Percentiles rank a stretch among this genome's conserved stretches.
Evolutionary conservation across 2,797 vertebrate genomes (phyloP).

Genomic region (Synaphobranchus kaupii): DNA sequence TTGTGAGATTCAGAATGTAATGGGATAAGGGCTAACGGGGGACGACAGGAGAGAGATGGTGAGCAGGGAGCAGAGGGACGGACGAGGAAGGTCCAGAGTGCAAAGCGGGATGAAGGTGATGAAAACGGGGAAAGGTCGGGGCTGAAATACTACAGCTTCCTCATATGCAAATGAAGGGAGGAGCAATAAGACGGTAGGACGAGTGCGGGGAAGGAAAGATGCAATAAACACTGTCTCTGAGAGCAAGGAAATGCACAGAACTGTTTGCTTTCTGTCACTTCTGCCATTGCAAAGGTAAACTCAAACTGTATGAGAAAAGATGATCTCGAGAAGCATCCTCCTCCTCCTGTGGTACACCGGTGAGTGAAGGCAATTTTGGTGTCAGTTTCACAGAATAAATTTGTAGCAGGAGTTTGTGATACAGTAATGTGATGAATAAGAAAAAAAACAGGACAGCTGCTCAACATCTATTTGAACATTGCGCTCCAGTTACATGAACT

Average conservation of each 20-base stretch:
- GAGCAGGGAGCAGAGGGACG: background rate
- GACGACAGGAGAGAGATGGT: background rate
- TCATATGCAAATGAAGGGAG: conserved; percentile 26
- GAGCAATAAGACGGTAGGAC: background rate
- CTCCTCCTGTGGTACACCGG: conserved; percentile 39
- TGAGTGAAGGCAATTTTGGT: conserved; percentile 28
- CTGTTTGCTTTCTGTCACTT: background rate
- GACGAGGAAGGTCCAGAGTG: background rate
- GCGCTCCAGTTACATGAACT: background rate
- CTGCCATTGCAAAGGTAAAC: background rate
- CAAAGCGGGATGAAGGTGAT: background rate
- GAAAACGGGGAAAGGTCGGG: background rate
- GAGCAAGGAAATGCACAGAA: background rate
- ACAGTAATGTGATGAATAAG: background rate
- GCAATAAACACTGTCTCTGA: background rate
- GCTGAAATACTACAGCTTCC: background rate
- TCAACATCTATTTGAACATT: background rate
- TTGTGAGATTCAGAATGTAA: background rate
- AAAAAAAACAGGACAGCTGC: background rate
- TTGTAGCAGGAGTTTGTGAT: background rate
- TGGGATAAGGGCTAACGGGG: background rate
- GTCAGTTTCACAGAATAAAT: background rate
- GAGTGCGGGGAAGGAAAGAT: background rate
- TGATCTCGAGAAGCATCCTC: conserved; percentile 35
- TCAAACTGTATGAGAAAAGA: background rate